Percentiles rank a stretch among this genome's conserved stretches.
phyloP scores from a whole-genome alignment of 2,888 invertebrate genomes.

The Sympetrum striolatum region DNA sequence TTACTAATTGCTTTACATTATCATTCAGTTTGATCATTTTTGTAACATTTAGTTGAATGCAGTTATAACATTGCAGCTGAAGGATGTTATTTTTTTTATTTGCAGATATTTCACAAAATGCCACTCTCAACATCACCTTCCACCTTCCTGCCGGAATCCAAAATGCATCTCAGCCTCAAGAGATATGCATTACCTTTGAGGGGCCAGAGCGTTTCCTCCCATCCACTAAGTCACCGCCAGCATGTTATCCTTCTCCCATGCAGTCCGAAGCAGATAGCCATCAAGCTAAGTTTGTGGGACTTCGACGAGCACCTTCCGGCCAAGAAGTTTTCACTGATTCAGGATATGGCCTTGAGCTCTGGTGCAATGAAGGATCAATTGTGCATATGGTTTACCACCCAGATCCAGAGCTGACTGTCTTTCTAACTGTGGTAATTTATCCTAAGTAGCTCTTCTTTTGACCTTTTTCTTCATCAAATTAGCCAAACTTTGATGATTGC shows the following conservation, averaged over 20 bases:
- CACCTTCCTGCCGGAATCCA: not conserved
- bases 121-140: not conserved
- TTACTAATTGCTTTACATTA: no score
- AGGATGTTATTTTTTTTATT: not conserved
- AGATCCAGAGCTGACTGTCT: constrained; percentile 46
- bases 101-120: not conserved
- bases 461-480: no score
- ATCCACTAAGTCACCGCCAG: constrained; percentile 45
- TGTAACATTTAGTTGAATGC: no score
- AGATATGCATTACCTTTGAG: constrained; percentile 49
- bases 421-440: constrained; percentile 47
- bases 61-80: not conserved
- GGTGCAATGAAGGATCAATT: constrained; percentile 48
- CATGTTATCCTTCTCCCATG: constrained; percentile 43
- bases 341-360: constrained; percentile 9
- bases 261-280: not conserved
- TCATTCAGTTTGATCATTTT: no score
- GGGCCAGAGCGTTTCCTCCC: constrained; percentile 48
- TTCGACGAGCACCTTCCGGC: not conserved
- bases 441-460: no score
- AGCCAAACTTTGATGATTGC: no score
- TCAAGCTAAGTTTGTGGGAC: not conserved
- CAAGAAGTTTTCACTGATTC: not conserved
- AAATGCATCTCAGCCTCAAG: constrained; percentile 46
- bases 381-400: constrained; percentile 47